phyloP scores from a whole-genome alignment of 2,888 invertebrate genomes.

The Himalopsyche anomala region DNA sequence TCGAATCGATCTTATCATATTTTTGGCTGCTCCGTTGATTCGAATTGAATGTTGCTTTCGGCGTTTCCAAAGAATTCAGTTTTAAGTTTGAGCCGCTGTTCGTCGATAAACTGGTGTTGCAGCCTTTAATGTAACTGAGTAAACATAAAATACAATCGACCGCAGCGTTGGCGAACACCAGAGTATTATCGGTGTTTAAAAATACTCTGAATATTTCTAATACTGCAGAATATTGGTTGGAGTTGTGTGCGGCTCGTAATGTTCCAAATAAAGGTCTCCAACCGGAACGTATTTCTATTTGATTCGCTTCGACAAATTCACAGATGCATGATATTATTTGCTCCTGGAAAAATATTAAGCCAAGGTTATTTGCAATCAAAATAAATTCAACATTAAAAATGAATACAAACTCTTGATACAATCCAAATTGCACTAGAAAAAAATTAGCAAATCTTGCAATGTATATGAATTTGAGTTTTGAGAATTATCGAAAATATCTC shows the following conservation, averaged over 20 bases:
- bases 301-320: constrained; percentile 96
- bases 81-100: constrained; percentile 20
- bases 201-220: constrained; percentile 96
- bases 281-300: constrained; percentile 95
- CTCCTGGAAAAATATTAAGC: constrained; percentile 77
- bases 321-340: constrained; percentile 96
- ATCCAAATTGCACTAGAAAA: no score
- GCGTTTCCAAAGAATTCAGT: constrained; percentile 56
- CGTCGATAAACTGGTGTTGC: constrained; percentile 67
- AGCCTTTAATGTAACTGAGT: constrained; percentile 84
- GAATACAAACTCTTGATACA: background rate
- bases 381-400: background rate
- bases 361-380: no score
- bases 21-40: constrained; percentile 67
- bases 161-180: constrained; percentile 96
- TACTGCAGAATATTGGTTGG: constrained; percentile 84
- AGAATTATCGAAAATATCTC: background rate
- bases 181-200: constrained; percentile 92
- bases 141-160: constrained; percentile 95
- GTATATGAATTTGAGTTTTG: no score
- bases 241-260: constrained; percentile 88
- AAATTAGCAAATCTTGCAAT: no score
- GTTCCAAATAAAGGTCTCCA: constrained; percentile 98
- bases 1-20: constrained; percentile 70
- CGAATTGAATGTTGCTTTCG: constrained; percentile 64